Evolutionary conservation across 2,797 vertebrate species (phyloP).

Genomic region (Thamnophis elegans): DNA sequence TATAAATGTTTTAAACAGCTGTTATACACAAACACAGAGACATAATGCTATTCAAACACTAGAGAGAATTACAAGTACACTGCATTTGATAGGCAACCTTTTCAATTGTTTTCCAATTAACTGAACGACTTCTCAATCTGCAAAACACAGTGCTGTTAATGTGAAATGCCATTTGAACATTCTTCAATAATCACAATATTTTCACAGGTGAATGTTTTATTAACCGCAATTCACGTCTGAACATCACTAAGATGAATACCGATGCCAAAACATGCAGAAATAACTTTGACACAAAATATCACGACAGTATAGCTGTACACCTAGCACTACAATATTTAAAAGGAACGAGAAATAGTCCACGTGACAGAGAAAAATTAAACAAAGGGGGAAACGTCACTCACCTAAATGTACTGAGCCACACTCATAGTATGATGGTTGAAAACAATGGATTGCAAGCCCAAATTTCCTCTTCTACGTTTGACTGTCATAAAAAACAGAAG

Average conservation of each 20-base stretch:
- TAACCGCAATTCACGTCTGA: neutral
- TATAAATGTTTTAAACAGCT: neutral
- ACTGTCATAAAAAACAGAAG: conserved; percentile 38
- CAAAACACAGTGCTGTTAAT: neutral
- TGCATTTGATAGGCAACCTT: neutral
- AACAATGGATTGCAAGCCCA: conserved; percentile 12
- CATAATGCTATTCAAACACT: neutral
- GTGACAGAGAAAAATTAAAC: neutral
- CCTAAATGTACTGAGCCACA: conserved; percentile 46
- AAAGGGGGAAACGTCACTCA: conserved; percentile 32
- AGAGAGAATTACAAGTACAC: neutral
- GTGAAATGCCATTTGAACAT: neutral
- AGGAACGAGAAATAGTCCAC: neutral
- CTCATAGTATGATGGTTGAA: conserved; percentile 47
- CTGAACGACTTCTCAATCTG: neutral
- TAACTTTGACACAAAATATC: neutral
- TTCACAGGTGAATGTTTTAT: neutral
- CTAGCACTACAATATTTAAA: neutral
- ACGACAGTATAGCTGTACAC: neutral
- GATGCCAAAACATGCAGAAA: neutral
- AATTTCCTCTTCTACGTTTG: conserved; percentile 30
- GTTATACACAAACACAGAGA: neutral
- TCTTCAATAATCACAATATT: neutral
- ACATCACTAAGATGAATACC: neutral
- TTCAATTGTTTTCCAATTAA: neutral